Evolutionary conservation across 1,140 invertebrate species (phyloP).

Genomic region (Drosophila parabipectinata): DNA sequence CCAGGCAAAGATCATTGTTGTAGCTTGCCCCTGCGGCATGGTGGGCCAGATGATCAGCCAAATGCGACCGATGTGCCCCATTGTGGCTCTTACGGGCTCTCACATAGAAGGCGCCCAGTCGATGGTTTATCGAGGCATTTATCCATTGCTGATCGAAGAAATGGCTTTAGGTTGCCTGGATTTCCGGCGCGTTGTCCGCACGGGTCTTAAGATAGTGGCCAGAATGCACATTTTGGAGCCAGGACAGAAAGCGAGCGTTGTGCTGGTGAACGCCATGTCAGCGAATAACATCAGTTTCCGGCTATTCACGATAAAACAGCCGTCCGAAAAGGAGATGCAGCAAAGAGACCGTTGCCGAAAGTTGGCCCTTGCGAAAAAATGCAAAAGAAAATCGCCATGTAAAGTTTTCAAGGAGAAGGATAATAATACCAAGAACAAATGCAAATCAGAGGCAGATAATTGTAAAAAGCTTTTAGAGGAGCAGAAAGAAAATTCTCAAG

Average conservation of each 20-base stretch:
- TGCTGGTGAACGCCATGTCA: constrained; percentile 51
- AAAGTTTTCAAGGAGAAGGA: background rate
- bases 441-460: background rate
- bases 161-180: constrained; percentile 37
- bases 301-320: constrained; percentile 27
- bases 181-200: constrained; percentile 33
- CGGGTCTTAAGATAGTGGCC: constrained; percentile 28
- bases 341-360: constrained; percentile 3
- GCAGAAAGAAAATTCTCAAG: background rate
- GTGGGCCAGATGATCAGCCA: constrained; percentile 52
- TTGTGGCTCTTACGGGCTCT: constrained; percentile 44
- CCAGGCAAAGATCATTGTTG: constrained; percentile 51
- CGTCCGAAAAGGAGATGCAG: constrained; percentile 8
- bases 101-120: constrained; percentile 34
- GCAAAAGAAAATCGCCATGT: constrained; percentile 6
- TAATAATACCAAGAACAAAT: background rate
- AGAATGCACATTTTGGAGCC: constrained; percentile 39
- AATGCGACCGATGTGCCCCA: constrained; percentile 51
- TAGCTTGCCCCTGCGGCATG: constrained; percentile 44
- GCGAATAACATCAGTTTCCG: constrained; percentile 52
- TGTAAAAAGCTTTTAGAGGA: background rate
- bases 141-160: constrained; percentile 50
- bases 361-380: constrained; percentile 3
- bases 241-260: constrained; percentile 20
- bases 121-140: constrained; percentile 42